Percentiles rank a stretch among this genome's conserved stretches.
phyloP scores from a whole-genome alignment of 2,888 invertebrate genomes.

The Agrotis segetum region DNA sequence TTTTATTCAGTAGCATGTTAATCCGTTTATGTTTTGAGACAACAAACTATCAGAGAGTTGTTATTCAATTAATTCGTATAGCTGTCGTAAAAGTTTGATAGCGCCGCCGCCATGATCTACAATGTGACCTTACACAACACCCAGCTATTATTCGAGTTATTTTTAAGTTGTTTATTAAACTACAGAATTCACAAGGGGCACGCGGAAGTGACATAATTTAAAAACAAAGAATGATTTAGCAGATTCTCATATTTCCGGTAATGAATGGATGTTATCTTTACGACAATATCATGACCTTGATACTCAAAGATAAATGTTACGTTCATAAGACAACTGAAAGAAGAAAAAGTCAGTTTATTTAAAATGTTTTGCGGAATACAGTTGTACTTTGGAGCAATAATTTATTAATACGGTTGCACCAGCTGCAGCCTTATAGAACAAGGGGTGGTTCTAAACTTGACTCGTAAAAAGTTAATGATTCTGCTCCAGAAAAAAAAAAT shows the following conservation, averaged over 20 bases:
- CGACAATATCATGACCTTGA: slow-evolving; percentile 1
- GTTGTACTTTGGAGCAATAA: neutral
- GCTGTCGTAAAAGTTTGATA: slow-evolving; percentile 30
- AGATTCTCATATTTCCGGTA: neutral
- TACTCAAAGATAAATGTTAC: slow-evolving; percentile 1
- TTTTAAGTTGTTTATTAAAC: slow-evolving; percentile 11
- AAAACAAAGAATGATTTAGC: neutral
- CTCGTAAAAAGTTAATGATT: neutral
- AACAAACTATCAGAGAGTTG: slow-evolving; percentile 1
- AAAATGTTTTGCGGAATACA: neutral
- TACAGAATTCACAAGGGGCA: neutral
- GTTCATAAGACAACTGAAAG: neutral
- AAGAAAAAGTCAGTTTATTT: neutral
- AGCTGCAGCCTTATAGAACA: neutral
- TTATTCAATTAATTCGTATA: slow-evolving; percentile 19
- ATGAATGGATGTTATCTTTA: neutral
- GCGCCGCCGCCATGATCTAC: slow-evolving; percentile 2
- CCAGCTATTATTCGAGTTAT: slow-evolving; percentile 18
- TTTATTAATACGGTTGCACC: neutral
- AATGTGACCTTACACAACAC: slow-evolving; percentile 18
- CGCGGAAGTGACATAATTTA: neutral
- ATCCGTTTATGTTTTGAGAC: neutral
- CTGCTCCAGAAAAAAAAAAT: neutral
- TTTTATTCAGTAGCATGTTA: neutral
- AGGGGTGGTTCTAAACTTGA: neutral